phyloP scores from a whole-genome alignment of 2,888 invertebrate genomes.

The Cheilosia impressa region DNA sequence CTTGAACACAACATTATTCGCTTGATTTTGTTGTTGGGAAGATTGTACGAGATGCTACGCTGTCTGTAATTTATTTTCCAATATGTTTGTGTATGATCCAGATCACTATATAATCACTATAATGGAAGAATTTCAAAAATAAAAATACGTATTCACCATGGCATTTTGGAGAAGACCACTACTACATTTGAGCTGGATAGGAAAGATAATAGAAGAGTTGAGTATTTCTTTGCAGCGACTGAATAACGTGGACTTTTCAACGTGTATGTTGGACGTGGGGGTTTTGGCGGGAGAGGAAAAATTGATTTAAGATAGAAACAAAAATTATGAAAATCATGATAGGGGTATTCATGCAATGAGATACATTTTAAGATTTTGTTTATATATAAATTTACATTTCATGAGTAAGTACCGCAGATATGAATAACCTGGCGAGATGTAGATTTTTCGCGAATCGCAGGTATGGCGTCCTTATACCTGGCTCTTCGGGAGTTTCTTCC shows the following conservation, averaged over 20 bases:
- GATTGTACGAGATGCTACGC: too few relatives aligned
- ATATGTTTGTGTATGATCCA: too few relatives aligned
- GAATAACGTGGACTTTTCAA: background rate
- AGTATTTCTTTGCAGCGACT: background rate
- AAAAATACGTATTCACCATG: too few relatives aligned
- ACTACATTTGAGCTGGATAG: background rate
- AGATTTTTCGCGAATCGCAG: constrained; percentile 1
- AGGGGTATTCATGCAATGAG: background rate
- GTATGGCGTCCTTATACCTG: constrained; percentile 4
- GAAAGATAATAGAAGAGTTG: background rate
- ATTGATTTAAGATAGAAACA: too few relatives aligned
- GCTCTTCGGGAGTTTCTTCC: background rate
- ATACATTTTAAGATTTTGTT: too few relatives aligned
- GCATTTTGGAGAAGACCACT: constrained; percentile 1
- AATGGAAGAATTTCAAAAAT: too few relatives aligned
- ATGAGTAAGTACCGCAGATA: background rate
- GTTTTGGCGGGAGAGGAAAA: background rate
- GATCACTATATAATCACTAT: too few relatives aligned
- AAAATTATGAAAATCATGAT: background rate
- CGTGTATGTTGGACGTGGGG: too few relatives aligned
- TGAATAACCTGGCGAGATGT: background rate
- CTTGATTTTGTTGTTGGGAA: too few relatives aligned
- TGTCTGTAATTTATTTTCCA: too few relatives aligned
- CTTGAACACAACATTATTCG: too few relatives aligned
- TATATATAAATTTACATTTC: too few relatives aligned